Conservation (phyloP, 1,140 invertebrate genomes). For the Megalopta genalis region DNA sequence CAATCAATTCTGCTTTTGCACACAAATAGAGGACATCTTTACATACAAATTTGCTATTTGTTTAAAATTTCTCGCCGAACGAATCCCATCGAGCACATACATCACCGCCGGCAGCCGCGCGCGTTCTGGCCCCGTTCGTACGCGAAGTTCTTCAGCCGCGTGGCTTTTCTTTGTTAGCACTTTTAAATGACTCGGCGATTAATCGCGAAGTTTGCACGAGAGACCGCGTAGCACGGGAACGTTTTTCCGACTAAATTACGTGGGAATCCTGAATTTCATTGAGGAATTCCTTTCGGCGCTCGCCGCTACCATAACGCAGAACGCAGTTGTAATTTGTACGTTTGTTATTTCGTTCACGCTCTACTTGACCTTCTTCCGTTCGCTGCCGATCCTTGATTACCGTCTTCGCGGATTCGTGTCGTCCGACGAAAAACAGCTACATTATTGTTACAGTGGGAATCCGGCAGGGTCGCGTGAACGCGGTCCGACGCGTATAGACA, state of each 20-base stretch:
- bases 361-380: conserved; percentile 22
- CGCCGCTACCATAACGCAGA: conserved; percentile 33
- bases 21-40: no score
- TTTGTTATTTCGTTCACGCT: conserved; percentile 27
- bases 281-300: conserved; percentile 32
- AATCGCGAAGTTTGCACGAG: neutral
- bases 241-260: conserved; percentile 17
- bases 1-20: no score
- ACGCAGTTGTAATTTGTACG: conserved; percentile 33
- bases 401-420: conserved; percentile 8
- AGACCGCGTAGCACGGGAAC: neutral
- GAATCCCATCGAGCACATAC: no score
- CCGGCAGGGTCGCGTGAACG: neutral
- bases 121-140: no score
- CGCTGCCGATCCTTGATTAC: conserved; percentile 6
- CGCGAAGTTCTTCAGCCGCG: neutral
- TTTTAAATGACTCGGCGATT: conserved; percentile 1
- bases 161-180: neutral
- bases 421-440: conserved; percentile 6
- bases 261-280: conserved; percentile 27
- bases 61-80: no score
- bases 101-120: no score
- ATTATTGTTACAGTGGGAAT: conserved; percentile 17
- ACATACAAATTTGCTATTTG: no score
- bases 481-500: neutral